Base-by-base conservation (phyloP, 2,797 vertebrate species). In the Brachymystax lenok region DNA sequence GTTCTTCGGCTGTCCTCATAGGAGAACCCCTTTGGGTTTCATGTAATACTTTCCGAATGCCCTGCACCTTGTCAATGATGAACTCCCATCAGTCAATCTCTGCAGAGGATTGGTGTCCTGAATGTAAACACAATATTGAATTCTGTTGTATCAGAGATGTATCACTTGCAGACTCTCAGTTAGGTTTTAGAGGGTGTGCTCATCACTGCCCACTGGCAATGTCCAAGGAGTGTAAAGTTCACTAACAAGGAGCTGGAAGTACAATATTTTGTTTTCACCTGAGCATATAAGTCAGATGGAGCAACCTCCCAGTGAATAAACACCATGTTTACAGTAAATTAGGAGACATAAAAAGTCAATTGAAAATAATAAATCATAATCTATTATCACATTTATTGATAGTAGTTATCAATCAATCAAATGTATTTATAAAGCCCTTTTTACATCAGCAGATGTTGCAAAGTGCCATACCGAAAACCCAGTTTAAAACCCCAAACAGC, bases 171-270 rank as follows among this genome's bases (percentile, higher is more conserved):
- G 88, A 82, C 84, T 86, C 90, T 97, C 94, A 0, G 91, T 93
- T 71, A 93, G 89, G 52, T 89, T 92, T 69, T 82, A 89, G 7
- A 97, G 92, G 76, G 84, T 77, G 69, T 40, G 40, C 40, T 97
- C 96, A 0, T 83, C 92, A 71, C 86, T 85, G n/a, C 95, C 96
- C 71, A 97, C 94, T 0, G 98, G 97, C 71, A 99, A 92, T 33
- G 96, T 98, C 93, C 96, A 95, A 16, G 98, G 97, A 69, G 96
- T 98, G 80, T 95, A 98, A 46, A 95, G 89, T 74, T 97, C 98
- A 7, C 90, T 96, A 54, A 97, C 91, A 63, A 99, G 93, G 77
- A 99, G 94, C 61, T 98, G 96, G 5, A 98, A 96, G 88, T 99
- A 98, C 74, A 94, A 89, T 78, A 94, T 93, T 61, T 97, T 95